Conservation (phyloP, 2,888 invertebrate species). For the Buathra laborator region DNA sequence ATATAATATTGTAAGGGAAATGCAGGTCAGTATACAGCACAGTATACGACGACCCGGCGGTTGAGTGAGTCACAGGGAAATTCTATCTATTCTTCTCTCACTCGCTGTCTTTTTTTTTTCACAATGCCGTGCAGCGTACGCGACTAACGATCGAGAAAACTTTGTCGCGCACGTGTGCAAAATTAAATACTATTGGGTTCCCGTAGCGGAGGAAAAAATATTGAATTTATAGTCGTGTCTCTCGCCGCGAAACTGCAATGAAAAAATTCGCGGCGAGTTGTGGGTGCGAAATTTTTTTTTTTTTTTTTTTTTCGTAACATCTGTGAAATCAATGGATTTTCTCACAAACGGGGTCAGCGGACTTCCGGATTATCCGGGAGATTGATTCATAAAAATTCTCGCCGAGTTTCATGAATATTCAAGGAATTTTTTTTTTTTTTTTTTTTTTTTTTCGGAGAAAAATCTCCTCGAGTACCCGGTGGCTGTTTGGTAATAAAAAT, state of each 20-base stretch:
- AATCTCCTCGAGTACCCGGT: neutral
- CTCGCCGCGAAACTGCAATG: neutral
- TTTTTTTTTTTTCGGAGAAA: neutral
- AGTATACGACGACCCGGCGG: slow-evolving; percentile 13
- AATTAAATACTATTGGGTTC: slow-evolving; percentile 34
- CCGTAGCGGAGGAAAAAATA: neutral
- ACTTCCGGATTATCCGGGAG: neutral
- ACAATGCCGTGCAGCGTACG: neutral
- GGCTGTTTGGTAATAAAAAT: neutral
- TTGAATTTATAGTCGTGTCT: neutral
- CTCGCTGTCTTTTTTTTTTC: slow-evolving; percentile 12
- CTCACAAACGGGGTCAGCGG: neutral
- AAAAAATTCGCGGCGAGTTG: neutral
- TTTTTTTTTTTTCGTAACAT: neutral
- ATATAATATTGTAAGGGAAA: slow-evolving; percentile 47
- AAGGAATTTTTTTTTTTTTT: neutral
- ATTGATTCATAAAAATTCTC: neutral
- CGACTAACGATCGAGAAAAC: slow-evolving; percentile 46
- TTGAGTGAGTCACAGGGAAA: slow-evolving; percentile 55
- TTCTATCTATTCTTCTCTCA: slow-evolving; percentile 34
- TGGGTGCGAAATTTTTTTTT: neutral
- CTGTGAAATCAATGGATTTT: neutral
- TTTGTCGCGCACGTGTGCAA: slow-evolving; percentile 34
- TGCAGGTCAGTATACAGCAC: slow-evolving; percentile 46
- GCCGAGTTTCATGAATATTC: neutral